Evolutionary conservation across 2,113 vertebrate genomes (phyloP), one percentile per base, ranked within the genome.

Genomic region (Lagopus muta): DNA sequence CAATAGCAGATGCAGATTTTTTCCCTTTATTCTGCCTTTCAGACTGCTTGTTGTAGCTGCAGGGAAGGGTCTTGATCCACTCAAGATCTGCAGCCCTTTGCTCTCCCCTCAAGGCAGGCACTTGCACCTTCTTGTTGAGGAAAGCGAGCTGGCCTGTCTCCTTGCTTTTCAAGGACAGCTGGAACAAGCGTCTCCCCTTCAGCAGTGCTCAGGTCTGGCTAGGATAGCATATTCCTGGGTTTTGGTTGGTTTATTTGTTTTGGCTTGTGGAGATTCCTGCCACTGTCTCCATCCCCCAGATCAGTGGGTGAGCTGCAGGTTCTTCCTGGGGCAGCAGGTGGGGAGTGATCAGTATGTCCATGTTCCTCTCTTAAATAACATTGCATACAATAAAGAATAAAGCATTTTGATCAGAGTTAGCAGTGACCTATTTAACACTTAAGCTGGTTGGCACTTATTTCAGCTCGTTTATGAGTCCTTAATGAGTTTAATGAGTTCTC

Each of bases 371-470:
- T 94, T 92, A 96, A 94, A 90, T 96, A 88, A 84, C 61, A 74
- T 88, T 5, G 0, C 86, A 92, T 93, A 92, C 80, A 90, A 84
- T 81, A 90, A 95, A 93, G 95, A 96, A 90, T 83, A 92, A 94
- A 93, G 77, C 83, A 95, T 97, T 98, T 97, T 94, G 93, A 95
- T 94, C 89, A 75, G 80, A 75, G 89, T 82, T 96, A 94, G 89
- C 1, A 0, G 71, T 94, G 98, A 97, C 95, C 96, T 97, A 95
- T 97, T 97, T 96, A 94, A 94, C 94, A 97, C 94, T 95, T 91
- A 94, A 96, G 97, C 96, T 96, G 96, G 97, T 96, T 97, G 93
- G 95, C 96, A 96, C 96, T 97, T 97, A 96, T 61, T 97, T 97
- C 71, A 96, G 90, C 86, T 95, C 88, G 0, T 94, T 93, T 94